Evolutionary conservation across 2,888 invertebrate genomes (phyloP), one percentile per base, ranked within the genome.

Genomic region (Stenolophus ochropezus): DNA sequence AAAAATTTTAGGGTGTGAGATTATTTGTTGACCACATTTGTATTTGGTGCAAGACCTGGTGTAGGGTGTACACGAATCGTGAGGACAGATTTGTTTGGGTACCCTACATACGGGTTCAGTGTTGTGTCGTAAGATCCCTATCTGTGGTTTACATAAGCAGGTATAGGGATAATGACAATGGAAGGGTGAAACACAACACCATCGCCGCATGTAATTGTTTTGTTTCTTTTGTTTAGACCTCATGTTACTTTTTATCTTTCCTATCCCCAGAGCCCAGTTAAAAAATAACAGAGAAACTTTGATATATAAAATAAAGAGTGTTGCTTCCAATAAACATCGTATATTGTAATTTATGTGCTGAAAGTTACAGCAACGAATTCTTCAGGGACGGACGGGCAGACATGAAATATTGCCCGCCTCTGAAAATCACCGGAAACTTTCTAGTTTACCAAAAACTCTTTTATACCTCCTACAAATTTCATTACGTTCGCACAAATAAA

Each of bases 331-430:
- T 86, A 84, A 85, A 84, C 83, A 83, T 83, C 83, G 78, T 83
- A 83, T 83, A 81, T 83, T 84, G 82, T 83, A 84, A 85, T 85
- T 85, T 85, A 85, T 85, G 84, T 84, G 84, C 83, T 83, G 84
- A 84, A 85, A 85, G 83, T 83, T 83, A 83, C 81, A 83, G 84
- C 84, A 84, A 85, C 85, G 83, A 85, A 85, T 85, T 85, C 85
- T 85, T 84, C 83, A 83, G 85, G 85, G 85, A 85, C 82, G 79
- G 84, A 84, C 83, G 83, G 83, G 83, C 82, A 83, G 83, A 78
- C 84, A 85, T 85, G 85, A 85, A 85, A 85, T 85, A 85, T 85
- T 84, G 49, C 51, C 33, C n/a, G n/a, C n/a, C n/a, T n/a, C 33
- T 42, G 33, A 42, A 42, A 42, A n/a, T n/a, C n/a, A n/a, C n/a